Evolutionary conservation across 2,113 vertebrate genomes (phyloP), one percentile per base, ranked within the genome.

Genomic region (Zosterops japonicus): DNA sequence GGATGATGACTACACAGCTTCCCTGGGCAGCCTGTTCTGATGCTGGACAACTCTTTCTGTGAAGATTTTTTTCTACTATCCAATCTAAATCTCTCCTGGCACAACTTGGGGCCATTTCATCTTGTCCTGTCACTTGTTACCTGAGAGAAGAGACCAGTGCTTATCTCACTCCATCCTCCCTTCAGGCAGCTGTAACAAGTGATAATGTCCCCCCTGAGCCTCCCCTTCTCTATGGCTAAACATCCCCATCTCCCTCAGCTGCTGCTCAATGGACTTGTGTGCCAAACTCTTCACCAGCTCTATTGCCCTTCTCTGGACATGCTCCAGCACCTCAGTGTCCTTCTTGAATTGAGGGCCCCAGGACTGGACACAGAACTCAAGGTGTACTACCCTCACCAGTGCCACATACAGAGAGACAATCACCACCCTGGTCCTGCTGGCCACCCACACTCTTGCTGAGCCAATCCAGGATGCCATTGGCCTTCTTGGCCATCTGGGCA

Each of bases 311-410:
- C 55, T 55, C 39, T 61, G n/a, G n/a, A 55, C 29, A 27, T 0
- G 0, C 11, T 41, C 39, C n/a, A 47, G n/a, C 16, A 7, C 14
- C n/a, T 47, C 69, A 61, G 1, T 19, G 41, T 9, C 61, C 35
- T 41, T 76, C 55, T 35, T 35, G 47, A 15, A 42, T 0, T 47
- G 55, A 61, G 11, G 6, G 18, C 9, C 55, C 29, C 47, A 61
- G 47, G 3, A 13, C 3, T 47, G 55, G 5, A 61, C 29, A 35
- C 21, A 42, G n/a, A 1, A 76, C 2, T 55, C 8, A 2, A 31
- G n/a, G 11, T 27, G 29, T 22, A 2, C 0, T 22, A 2, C 0
- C 29, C 14, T 42, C 61, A 49, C 17, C 61, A 61, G 29, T 27
- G 14, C 21, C 2, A 2, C 7, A 2, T 12, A 41, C 24, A 53